These are phyloP conservation scores for Meiosimyza decipiens DNA, from an alignment of 2,888 invertebrate genomes.

Conservation along the genomic window DNA sequence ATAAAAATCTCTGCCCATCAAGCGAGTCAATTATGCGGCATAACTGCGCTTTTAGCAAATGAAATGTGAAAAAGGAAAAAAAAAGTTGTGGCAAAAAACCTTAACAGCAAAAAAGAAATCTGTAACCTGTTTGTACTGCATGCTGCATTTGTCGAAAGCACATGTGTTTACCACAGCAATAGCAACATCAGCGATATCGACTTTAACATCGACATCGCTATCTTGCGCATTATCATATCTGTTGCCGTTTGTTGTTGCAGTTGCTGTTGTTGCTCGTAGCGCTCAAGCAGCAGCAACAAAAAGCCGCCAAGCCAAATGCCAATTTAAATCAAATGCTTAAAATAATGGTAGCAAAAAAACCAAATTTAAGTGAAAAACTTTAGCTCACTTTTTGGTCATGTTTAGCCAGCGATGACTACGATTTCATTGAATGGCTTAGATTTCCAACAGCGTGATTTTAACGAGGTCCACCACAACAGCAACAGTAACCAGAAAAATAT, in stretches of 20 bases:
- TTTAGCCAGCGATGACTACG: not conserved
- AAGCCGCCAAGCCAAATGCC: conserved; percentile 27
- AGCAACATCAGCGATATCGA: conserved; percentile 27
- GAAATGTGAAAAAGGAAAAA: not conserved
- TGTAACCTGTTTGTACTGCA: conserved; percentile 11
- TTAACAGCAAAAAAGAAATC: not conserved
- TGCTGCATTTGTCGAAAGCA: conserved; percentile 23
- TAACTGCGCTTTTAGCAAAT: conserved; percentile 19
- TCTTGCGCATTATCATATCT: conserved; percentile 28
- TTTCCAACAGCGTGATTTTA: not conserved
- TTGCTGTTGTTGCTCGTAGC: not conserved
- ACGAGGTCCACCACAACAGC: not conserved
- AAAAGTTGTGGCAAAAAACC: not conserved
- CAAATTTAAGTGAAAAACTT: not conserved
- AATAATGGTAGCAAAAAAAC: conserved; percentile 29
- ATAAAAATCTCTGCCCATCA: conserved; percentile 31
- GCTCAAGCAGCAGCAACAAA: conserved; percentile 3
- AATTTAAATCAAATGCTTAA: conserved; percentile 35
- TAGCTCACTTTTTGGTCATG: not conserved
- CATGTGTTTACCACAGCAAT: conserved; percentile 36
- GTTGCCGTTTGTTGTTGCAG: conserved; percentile 2
- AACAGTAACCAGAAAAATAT: conserved; percentile 4
- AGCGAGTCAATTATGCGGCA: conserved; percentile 24
- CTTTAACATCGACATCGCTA: conserved; percentile 25
- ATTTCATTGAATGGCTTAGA: conserved; percentile 2